These are phyloP conservation scores for Crotalus helleri DNA, from an alignment of 2,113 vertebrate genomes.

Conservation along the genomic window DNA sequence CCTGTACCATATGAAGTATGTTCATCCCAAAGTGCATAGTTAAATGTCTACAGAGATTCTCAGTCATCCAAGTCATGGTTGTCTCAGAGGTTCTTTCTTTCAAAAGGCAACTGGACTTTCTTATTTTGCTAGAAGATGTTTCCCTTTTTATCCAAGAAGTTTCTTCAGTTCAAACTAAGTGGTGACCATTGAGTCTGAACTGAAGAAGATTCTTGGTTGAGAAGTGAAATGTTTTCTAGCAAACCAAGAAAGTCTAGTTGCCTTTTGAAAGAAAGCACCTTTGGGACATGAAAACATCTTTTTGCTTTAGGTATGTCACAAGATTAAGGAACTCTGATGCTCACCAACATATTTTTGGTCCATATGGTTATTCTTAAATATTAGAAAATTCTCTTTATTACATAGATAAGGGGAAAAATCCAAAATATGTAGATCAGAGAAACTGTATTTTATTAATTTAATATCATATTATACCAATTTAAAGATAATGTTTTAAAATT, in stretches of 20 bases:
- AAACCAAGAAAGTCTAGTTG: background rate
- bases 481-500: background rate
- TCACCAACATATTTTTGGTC: background rate
- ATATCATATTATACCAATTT: background rate
- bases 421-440: background rate
- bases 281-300: background rate
- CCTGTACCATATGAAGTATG: too few relatives aligned
- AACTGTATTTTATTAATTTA: background rate
- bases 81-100: too few relatives aligned
- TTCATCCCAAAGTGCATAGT: too few relatives aligned
- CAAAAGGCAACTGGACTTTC: too few relatives aligned
- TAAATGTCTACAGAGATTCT: background rate
- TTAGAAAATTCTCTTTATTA: background rate
- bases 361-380: background rate
- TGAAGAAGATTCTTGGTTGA: background rate
- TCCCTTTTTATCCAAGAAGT: too few relatives aligned
- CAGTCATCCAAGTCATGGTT: background rate
- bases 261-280: background rate
- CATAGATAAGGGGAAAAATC: background rate
- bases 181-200: too few relatives aligned
- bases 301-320: background rate
- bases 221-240: background rate
- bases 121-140: too few relatives aligned
- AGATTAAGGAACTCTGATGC: background rate
- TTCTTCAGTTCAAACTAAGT: too few relatives aligned